These are phyloP conservation scores for Andricus curvator DNA, from an alignment of 2,888 invertebrate genomes.

Conservation along the genomic window DNA sequence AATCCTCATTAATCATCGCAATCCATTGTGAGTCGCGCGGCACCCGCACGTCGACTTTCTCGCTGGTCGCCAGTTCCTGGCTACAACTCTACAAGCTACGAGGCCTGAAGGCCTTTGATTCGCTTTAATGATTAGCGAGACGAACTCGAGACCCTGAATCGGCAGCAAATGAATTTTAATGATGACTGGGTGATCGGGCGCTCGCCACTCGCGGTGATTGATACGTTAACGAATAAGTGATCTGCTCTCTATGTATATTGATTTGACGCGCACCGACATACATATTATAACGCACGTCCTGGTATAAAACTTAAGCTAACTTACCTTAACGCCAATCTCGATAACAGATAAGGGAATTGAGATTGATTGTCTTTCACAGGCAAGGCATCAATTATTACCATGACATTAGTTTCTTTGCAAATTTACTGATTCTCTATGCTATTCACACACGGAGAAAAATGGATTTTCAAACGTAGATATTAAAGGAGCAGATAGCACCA, in stretches of 20 bases:
- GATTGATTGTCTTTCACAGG: slow-evolving; percentile 50
- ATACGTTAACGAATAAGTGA: slow-evolving; percentile 63
- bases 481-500: too few relatives aligned
- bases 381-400: not conserved
- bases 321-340: slow-evolving; percentile 45
- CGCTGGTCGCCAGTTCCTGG: slow-evolving; percentile 52
- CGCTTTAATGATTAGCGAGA: slow-evolving; percentile 63
- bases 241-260: slow-evolving; percentile 8
- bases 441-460: not conserved
- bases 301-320: slow-evolving; percentile 44
- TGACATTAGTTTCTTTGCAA: not conserved
- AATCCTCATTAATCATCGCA: slow-evolving; percentile 76
- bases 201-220: slow-evolving; percentile 66
- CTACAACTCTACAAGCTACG: slow-evolving; percentile 45
- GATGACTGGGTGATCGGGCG: slow-evolving; percentile 64
- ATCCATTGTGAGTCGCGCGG: slow-evolving; percentile 58
- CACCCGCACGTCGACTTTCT: slow-evolving; percentile 59
- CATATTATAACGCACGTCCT: slow-evolving; percentile 28
- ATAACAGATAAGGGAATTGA: slow-evolving; percentile 55
- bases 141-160: slow-evolving; percentile 64
- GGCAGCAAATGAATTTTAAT: slow-evolving; percentile 75
- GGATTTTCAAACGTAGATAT: too few relatives aligned
- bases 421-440: not conserved
- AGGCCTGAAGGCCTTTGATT: slow-evolving; percentile 60
- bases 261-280: not conserved